Evolutionary conservation across 2,888 invertebrate species (phyloP).

Genomic region (Macaria liturata): DNA sequence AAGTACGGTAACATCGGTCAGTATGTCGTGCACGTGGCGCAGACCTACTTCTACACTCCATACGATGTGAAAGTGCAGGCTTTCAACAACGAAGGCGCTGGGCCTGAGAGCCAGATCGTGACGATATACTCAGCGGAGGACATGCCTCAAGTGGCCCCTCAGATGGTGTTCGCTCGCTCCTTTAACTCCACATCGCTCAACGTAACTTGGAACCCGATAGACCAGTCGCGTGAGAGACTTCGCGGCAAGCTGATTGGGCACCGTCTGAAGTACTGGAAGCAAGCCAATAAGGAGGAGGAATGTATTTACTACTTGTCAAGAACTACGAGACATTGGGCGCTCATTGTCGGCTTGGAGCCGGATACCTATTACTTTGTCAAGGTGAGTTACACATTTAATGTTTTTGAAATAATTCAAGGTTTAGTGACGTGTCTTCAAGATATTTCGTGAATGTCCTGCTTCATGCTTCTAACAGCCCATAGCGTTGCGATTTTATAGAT

Average conservation of each 20-base stretch:
- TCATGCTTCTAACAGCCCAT: too few species aligned
- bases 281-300: constrained; percentile 88
- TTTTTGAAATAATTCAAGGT: too few species aligned
- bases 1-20: constrained; percentile 90
- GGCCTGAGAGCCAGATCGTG: constrained; percentile 90
- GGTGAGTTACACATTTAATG: constrained; percentile 55
- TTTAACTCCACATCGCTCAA: constrained; percentile 97
- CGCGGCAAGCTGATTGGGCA: constrained; percentile 96
- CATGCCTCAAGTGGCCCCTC: constrained; percentile 96
- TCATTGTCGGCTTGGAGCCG: constrained; percentile 96
- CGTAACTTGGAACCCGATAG: constrained; percentile 95
- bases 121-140: constrained; percentile 94
- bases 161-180: constrained; percentile 89
- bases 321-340: constrained; percentile 91
- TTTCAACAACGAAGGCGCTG: constrained; percentile 90
- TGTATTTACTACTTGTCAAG: constrained; percentile 93
- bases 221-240: constrained; percentile 91
- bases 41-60: constrained; percentile 90
- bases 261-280: constrained; percentile 96
- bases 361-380: constrained; percentile 97
- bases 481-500: too few species aligned
- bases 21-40: constrained; percentile 89
- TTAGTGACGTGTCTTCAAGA: too few species aligned
- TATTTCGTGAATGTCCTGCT: too few species aligned
- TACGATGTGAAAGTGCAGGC: constrained; percentile 95